Evolutionary conservation across 2,888 invertebrate species (phyloP), one percentile per base, ranked within the genome.

Genomic region (Drosophila leonis): DNA sequence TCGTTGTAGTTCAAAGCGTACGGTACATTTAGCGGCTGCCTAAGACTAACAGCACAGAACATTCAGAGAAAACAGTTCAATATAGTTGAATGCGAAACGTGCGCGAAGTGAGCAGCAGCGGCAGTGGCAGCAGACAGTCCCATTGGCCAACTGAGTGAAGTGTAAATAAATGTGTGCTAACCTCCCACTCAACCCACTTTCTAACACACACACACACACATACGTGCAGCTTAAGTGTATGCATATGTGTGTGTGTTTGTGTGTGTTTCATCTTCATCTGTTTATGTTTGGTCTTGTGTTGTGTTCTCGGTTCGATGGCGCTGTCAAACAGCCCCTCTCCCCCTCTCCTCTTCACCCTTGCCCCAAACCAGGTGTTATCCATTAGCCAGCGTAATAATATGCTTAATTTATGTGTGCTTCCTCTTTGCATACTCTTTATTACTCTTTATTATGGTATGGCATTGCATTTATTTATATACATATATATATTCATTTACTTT

Each of bases 131-230:
- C 65, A 64, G 64, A 54, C 72, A 72, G 72, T 68, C 83, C 76
- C 85, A 80, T 78, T 80, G 77, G 80, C 76, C 64, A 62, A 80
- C 80, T 75, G 90, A 87, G 89, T 89, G 85, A 89, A 84, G 88
- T 89, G 90, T 89, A 84, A 85, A 87, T 84, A 89, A 85, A 52
- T 82, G 73, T 66, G 56, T 66, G 56, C 46, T 46, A 31, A 33
- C 44, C 57, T 31, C 27, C 39, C 31, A 31, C 20, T 33, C 42
- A 3, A 20, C 39, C 18, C 65, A 10, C 62, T 33, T 72, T 48
- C 72, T 29, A 35, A 39, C 44, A 59, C 44, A 61, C 46, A 67
- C 41, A 60, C 49, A 57, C 48, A 41, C 42, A 44, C 18, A 65
- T 15, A 3, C 5, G 9, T 24, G 24, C 24, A 24, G 24, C 41